Conservation (phyloP, 2,113 vertebrate genomes). For the Macquaria australasica region DNA sequence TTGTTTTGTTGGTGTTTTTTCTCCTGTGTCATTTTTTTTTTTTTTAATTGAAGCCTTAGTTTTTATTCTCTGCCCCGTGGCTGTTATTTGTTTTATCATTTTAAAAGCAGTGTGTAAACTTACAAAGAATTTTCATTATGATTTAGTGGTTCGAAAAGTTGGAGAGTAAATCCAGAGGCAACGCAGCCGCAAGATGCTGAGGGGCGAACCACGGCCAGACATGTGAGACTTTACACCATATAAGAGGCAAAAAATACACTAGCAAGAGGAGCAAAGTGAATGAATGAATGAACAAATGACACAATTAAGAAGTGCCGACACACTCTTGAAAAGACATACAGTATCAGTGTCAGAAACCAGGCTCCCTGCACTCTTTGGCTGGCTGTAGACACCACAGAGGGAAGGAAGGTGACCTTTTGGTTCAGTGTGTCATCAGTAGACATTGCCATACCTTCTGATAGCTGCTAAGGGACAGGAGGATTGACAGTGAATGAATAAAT, state of each 20-base stretch:
- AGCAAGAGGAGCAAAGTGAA: not conserved
- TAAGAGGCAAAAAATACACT: not conserved
- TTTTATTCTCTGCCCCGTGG: not conserved
- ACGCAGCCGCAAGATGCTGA: not conserved
- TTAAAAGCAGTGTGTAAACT: not conserved
- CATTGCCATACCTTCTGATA: not conserved
- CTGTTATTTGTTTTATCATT: constrained; percentile 24
- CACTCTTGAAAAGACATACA: not conserved
- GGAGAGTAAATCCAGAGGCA: constrained; percentile 1
- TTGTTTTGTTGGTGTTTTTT: not conserved
- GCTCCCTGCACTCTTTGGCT: not conserved
- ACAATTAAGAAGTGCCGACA: not conserved
- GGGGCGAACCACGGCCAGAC: not conserved
- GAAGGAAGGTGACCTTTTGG: not conserved
- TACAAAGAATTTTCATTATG: constrained; percentile 1
- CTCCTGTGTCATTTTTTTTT: not conserved
- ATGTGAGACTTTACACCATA: not conserved
- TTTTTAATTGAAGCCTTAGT: not conserved
- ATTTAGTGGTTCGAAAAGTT: constrained; percentile 9
- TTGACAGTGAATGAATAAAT: not conserved
- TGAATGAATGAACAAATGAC: not conserved
- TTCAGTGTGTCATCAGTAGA: not conserved
- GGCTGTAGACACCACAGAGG: not conserved
- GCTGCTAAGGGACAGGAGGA: not conserved
- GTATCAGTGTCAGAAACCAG: not conserved